Evolutionary conservation across 2,888 invertebrate species (phyloP).

Genomic region (Dascillus cervinus): DNA sequence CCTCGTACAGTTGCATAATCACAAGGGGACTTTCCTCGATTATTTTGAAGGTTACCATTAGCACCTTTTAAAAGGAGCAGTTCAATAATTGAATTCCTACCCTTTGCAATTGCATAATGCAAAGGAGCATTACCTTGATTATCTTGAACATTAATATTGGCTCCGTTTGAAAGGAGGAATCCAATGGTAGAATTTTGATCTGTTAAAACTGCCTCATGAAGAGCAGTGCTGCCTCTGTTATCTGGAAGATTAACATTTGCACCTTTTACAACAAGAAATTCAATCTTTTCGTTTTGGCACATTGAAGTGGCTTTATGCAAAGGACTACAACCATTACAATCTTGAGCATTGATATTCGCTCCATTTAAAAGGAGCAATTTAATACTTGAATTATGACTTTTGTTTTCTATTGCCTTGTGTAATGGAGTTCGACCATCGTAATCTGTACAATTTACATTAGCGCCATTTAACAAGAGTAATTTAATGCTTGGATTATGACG

Average conservation of each 20-base stretch:
- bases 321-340: background rate
- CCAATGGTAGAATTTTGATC: background rate
- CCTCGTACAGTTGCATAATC: too few relatives aligned
- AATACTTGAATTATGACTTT: background rate
- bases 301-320: background rate
- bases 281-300: background rate
- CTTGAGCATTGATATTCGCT: background rate
- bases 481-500: too few relatives aligned
- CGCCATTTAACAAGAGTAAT: background rate
- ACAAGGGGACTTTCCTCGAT: too few relatives aligned
- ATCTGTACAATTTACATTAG: background rate
- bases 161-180: background rate
- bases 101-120: too few relatives aligned
- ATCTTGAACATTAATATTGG: background rate
- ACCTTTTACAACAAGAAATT: background rate
- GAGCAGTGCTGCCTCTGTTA: background rate
- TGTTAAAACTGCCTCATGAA: background rate
- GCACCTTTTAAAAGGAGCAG: too few relatives aligned
- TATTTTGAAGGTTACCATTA: too few relatives aligned
- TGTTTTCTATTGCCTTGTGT: background rate
- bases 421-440: background rate
- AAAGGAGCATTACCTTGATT: background rate
- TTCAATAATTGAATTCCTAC: too few relatives aligned
- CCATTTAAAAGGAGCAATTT: background rate
- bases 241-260: background rate